Percentiles rank a stretch among this genome's conserved stretches.
Evolutionary conservation across 1,140 invertebrate species (phyloP).

Genomic region (Zaprionus nigranus): DNA sequence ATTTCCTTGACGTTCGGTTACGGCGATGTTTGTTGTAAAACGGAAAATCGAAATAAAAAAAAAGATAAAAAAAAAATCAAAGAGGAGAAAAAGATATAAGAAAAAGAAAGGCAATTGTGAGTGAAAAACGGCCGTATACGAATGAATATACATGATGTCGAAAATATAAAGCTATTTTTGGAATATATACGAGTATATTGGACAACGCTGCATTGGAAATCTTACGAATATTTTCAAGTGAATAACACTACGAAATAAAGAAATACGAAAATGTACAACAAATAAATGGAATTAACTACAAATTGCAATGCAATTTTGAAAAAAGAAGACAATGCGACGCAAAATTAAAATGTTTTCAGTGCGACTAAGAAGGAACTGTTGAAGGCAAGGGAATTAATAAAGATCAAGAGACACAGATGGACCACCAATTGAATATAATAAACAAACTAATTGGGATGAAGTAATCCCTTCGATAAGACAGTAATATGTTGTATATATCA

Average conservation of each 20-base stretch:
- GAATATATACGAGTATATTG: constrained; percentile 62
- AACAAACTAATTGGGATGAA: constrained; percentile 35
- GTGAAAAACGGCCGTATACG: constrained; percentile 57
- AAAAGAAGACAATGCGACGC: constrained; percentile 50
- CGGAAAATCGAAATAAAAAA: constrained; percentile 62
- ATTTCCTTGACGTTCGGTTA: constrained; percentile 64
- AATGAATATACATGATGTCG: constrained; percentile 76
- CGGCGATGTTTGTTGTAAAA: constrained; percentile 55
- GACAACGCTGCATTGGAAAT: constrained; percentile 69
- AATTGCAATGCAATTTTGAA: constrained; percentile 3
- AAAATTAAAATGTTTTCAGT: constrained; percentile 68
- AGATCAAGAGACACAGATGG: constrained; percentile 35
- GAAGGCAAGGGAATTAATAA: constrained; percentile 19
- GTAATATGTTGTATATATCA: not conserved
- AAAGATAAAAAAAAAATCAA: constrained; percentile 22
- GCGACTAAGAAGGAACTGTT: constrained; percentile 19
- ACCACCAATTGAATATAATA: constrained; percentile 21
- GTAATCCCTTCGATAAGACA: not conserved
- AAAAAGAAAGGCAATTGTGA: constrained; percentile 74
- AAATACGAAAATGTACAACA: not conserved
- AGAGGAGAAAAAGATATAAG: constrained; percentile 40
- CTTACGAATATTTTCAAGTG: constrained; percentile 32
- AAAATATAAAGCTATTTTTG: constrained; percentile 80
- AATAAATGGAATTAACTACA: constrained; percentile 6
- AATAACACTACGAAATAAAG: constrained; percentile 31